Conservation (phyloP, 2,113 vertebrate species). For the Oenanthe oenanthe region DNA sequence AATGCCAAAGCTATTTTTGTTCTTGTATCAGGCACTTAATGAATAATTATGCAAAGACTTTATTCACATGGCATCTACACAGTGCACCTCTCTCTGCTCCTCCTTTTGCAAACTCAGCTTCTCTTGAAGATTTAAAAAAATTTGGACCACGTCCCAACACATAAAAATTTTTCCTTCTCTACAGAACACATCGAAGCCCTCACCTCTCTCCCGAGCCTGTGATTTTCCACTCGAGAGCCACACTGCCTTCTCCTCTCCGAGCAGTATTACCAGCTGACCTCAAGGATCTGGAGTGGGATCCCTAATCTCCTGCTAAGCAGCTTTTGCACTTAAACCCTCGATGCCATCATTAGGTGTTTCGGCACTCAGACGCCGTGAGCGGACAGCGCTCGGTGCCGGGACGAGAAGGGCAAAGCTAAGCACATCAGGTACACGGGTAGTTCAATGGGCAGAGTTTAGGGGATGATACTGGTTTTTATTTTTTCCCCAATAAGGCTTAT, state of each 20-base stretch:
- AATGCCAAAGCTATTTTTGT: neutral
- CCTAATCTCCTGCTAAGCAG: slow-evolving; percentile 8
- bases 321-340: slow-evolving; percentile 13
- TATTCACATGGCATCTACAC: neutral
- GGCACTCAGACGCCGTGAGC: accelerated
- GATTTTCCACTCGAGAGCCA: neutral
- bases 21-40: neutral
- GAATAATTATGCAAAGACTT: neutral
- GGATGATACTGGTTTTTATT: neutral
- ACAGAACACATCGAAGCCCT: neutral
- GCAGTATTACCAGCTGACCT: neutral
- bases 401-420: neutral
- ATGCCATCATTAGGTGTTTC: slow-evolving; percentile 21
- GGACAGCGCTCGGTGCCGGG: accelerated
- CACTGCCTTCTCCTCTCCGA: accelerated
- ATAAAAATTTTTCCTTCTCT: neutral
- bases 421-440: neutral
- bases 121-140: neutral
- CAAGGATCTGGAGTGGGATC: neutral
- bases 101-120: neutral
- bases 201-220: accelerated
- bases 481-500: neutral
- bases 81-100: accelerated
- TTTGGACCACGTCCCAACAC: accelerated
- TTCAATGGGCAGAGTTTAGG: neutral